Base-by-base conservation (phyloP, 2,113 vertebrate species). In the Psammodynastes pulverulentus region DNA sequence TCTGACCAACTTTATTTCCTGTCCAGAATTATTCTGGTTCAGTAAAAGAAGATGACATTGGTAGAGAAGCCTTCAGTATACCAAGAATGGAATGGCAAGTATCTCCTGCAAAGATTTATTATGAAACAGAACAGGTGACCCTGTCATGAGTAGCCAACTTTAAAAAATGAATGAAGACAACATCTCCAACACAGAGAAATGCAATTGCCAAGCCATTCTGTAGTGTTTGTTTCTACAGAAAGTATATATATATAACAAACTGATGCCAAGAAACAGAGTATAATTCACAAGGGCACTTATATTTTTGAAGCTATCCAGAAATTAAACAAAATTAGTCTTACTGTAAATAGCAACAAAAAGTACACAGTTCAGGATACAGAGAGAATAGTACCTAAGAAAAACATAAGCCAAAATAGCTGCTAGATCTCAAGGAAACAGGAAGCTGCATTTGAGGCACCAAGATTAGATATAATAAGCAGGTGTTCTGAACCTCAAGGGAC, bases 401-500 rank as follows among this genome's bases (percentile, higher is more conserved):
- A 92, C 0, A 94, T n/a, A 56, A 39, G 29, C 93, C 88, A 85
- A 93, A 94, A 86, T 0, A 90, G 86, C 90, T 62, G 45, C 89
- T 56, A 84, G 91, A 92, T 53, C 88, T 94, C 87, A 93, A 0
- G 1, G 45, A 91, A 95, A 94, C 43, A 95, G 58, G 67, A 94
- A 93, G 58, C 48, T 86, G 85, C 84, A 95, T 89, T 34, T 92
- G 86, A 9, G 84, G 21, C 48, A 93, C 95, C 94, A 95, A 95
- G 97, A 89, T 94, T 96, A 95, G 94, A 92, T 96, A 87, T 97
- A 94, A 94, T 86, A 94, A 39, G 90, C 91, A 96, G 93, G 94
- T 96, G 92, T 94, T 96, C 92, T 94, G 95, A 96, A 87, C 58
- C 56, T 89, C 88, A 24, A 95, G 94, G 84, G 93, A 53, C 91